Conservation (phyloP, 2,888 invertebrate genomes). For the Junonia oenone region DNA sequence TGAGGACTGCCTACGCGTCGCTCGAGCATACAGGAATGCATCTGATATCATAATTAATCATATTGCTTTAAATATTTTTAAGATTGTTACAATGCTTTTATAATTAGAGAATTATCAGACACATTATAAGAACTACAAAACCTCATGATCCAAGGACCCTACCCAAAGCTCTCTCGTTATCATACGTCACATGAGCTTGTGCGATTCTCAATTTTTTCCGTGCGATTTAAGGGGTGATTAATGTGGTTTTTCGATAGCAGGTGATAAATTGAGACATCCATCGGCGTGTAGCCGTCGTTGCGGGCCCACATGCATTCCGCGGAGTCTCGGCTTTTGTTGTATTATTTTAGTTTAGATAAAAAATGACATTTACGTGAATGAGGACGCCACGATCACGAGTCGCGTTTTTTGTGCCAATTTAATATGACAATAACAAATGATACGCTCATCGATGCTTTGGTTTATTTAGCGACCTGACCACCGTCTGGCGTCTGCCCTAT, state of each 20-base stretch:
- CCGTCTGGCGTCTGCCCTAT: slow-evolving; percentile 5
- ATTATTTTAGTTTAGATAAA: slow-evolving; percentile 43
- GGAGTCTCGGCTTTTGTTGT: slow-evolving; percentile 30
- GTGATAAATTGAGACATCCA: slow-evolving; percentile 39
- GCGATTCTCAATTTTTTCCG: background rate
- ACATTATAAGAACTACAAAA: background rate
- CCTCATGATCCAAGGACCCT: background rate
- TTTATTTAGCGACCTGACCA: slow-evolving; percentile 17
- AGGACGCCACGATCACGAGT: slow-evolving; percentile 48
- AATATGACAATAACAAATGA: slow-evolving; percentile 54
- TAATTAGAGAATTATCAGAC: no score
- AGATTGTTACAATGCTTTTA: no score
- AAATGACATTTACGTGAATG: slow-evolving; percentile 52
- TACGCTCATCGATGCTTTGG: slow-evolving; percentile 31
- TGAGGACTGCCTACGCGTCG: slow-evolving; percentile 10
- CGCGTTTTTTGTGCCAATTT: slow-evolving; percentile 39
- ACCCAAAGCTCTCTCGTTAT: background rate
- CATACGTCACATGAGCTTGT: background rate
- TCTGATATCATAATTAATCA: slow-evolving; percentile 14
- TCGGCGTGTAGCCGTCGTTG: slow-evolving; percentile 22
- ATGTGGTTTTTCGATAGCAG: slow-evolving; percentile 11
- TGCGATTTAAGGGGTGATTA: slow-evolving; percentile 2
- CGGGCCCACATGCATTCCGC: slow-evolving; percentile 29
- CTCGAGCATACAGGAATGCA: slow-evolving; percentile 6
- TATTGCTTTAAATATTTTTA: background rate